Base-by-base conservation (phyloP, 2,113 vertebrate species). In the Aegithalos caudatus region DNA sequence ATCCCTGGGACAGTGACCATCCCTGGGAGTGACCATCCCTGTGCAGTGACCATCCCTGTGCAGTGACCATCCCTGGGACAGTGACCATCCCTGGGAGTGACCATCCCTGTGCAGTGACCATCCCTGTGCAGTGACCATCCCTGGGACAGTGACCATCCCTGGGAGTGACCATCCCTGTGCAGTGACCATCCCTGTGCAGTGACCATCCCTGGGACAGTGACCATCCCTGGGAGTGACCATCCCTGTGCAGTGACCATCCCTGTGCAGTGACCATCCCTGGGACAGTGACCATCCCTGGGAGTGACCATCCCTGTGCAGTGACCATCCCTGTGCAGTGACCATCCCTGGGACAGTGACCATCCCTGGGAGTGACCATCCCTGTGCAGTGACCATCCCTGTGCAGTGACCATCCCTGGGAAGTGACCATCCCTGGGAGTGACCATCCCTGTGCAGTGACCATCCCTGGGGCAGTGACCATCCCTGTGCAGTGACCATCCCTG, bases 261-360 rank as follows among this genome's bases (percentile, higher is more conserved):
- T 40, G 15, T 38, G 4, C 38, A 17, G 23, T 13, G 22, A 4
- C 18, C 51, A 44, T 35, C 10, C 18, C 44, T 33, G 44, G 6
- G 21, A 2, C n/a, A 19, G 42, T 58, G 72, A 2, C 71, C 11
- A 7, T 56, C 25, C 38, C 27, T 38, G 66, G 10, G 33, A 18
- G 25, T 67, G 61, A 19, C 37, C 40, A 45, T 27, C 20, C 27
- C 33, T 7, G 27, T 17, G 20, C 21, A 24, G 35, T 23, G 42
- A 17, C 5, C 3, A 1, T 37, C 33, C 19, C 11, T 0, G 0
- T n/a, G n/a, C 48, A 24, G 35, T 23, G 42, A 17, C 5, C 3
- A 1, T 37, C 33, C 19, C 11, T 0, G 0, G 14, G 31, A 5
- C n/a, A 18, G 23, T 9, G 12, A 16, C 58, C 54, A 48, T 25